A percentile compares a stretch with the other conserved stretches of the same genome.
Conservation (phyloP, 2,888 invertebrate genomes). For the Amblyjoppa fuscipennis region DNA sequence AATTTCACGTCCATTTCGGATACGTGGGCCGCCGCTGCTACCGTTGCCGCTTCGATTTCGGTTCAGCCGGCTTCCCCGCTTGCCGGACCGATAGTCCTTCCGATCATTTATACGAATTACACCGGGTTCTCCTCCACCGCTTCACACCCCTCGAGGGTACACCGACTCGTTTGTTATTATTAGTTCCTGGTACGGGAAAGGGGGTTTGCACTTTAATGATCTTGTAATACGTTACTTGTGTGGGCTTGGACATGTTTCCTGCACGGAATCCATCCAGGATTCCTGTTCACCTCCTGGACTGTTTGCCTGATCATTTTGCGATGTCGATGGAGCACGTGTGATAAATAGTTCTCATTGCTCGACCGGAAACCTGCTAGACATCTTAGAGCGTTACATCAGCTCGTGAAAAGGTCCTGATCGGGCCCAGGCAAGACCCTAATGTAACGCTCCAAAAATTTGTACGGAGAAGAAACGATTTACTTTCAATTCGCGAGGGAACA, state of each 20-base stretch:
- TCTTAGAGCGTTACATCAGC: too few relatives aligned
- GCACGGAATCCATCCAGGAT: slow-evolving; percentile 16
- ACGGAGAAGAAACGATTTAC: slow-evolving; percentile 23
- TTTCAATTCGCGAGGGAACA: neutral
- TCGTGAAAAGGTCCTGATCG: too few relatives aligned
- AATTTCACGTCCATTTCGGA: slow-evolving; percentile 84
- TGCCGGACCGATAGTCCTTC: slow-evolving; percentile 75
- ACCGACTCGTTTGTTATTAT: slow-evolving; percentile 76
- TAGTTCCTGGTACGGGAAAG: slow-evolving; percentile 63
- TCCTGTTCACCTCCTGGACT: neutral
- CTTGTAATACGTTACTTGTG: slow-evolving; percentile 69
- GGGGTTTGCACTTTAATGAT: slow-evolving; percentile 66
- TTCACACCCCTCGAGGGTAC: slow-evolving; percentile 69
- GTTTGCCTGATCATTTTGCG: too few relatives aligned
- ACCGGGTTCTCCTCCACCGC: slow-evolving; percentile 73
- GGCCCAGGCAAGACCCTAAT: too few relatives aligned
- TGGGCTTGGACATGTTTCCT: slow-evolving; percentile 45
- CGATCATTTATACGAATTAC: slow-evolving; percentile 85
- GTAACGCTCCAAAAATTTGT: neutral
- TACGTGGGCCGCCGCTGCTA: slow-evolving; percentile 73
- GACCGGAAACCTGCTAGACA: too few relatives aligned
- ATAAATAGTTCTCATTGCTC: too few relatives aligned
- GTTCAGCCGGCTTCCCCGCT: slow-evolving; percentile 60
- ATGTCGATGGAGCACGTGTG: too few relatives aligned
- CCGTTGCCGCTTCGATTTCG: slow-evolving; percentile 58